Evolutionary conservation across 2,113 vertebrate species (phyloP), one percentile per base, ranked within the genome.

Genomic region (Vidua chalybeata): DNA sequence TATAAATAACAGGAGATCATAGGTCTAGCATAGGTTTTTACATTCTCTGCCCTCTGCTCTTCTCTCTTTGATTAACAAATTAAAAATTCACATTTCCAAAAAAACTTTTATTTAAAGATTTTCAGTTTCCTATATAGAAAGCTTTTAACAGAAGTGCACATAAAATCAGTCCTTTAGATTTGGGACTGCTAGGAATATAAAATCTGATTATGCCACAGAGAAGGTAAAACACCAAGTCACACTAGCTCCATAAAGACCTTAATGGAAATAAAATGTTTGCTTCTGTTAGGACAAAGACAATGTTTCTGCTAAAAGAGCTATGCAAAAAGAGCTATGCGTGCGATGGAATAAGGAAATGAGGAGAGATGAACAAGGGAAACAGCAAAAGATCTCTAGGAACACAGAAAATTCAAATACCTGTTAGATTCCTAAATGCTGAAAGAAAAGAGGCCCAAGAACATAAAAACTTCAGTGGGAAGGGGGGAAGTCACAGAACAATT

Each of bases 1-100:
- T 91, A 83, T 66, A 89, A 92, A 84, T 86, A 95, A 94, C 87
- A 89, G 28, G 54, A 95, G 78, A 85, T 94, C 86, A 96, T 64
- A 79, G 19, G 51, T 76, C 73, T 90, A 89, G 35, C 39, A 51
- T 6, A 45, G 48, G 11, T n/a, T 95, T 96, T 80, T 71, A 64
- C 15, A 72, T 48, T 72, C 67, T 79, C 59, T 68, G 41, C 26
- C 24, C 22, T 82, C 69, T 63, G 17, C 74, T 91, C 58, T 72
- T 74, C 67, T 67, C 58, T 90, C 74, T 61, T 49, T 43, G n/a
- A 12, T 72, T 85, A 76, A 80, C 4, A 3, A 77, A 87, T n/a
- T 76, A 48, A 73, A 56, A 90, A 82, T 10, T 35, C 8, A 17
- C 7, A 24, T 71, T 79, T 63, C 48, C 35, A 54, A 24, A 14